Base-by-base conservation (phyloP, 2,888 invertebrate species). In the Epinotia ramella region DNA sequence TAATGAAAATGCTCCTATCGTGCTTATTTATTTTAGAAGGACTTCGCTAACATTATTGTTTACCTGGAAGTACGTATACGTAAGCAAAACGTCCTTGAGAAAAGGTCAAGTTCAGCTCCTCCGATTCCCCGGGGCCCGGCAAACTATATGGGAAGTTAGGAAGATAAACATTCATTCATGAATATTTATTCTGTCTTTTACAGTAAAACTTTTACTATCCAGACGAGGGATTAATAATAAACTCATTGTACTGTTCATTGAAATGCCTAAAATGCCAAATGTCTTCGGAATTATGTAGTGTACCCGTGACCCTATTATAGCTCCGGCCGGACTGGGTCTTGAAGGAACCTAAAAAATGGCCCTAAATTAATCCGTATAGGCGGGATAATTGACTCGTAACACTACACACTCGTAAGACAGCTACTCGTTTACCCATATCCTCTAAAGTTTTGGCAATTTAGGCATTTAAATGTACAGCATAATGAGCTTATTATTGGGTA, bases 11-110 rank as follows among this genome's bases (percentile, higher is more conserved):
- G 72, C 56, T 71, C n/a, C 46, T n/a, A n/a, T 60, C 44, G 60
- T 71, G 65, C 40, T 46, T 66, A 72, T 72, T 76, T 71, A 72
- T 63, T 76, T 76, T 67, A 72, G 60, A 72, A 57, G 74, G 59
- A 57, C 63, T 46, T 57, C 28, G 63, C 12, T 28, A 73, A 68
- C 67, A n/a, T 28, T 18, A 46, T 33, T 74, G 46, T 67, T 66
- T 73, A 57, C 56, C 16, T n/a, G 11, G 18, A 9, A 46, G 44
- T 59, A 59, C 20, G 49, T 16, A 16, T 49, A 0, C 56, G 44
- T 7, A 33, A 33, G 2, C 13, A 62, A 53, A 60, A 62, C 40
- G 40, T 40, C 67, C 67, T 67, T 57, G 56, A 18, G 40, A 28
- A 40, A 40, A 40, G 67, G 67, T 56, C 66, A 67, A 40, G 68